Evolutionary conservation across 2,113 vertebrate species (phyloP).

Genomic region (Myotis lucifugus): DNA sequence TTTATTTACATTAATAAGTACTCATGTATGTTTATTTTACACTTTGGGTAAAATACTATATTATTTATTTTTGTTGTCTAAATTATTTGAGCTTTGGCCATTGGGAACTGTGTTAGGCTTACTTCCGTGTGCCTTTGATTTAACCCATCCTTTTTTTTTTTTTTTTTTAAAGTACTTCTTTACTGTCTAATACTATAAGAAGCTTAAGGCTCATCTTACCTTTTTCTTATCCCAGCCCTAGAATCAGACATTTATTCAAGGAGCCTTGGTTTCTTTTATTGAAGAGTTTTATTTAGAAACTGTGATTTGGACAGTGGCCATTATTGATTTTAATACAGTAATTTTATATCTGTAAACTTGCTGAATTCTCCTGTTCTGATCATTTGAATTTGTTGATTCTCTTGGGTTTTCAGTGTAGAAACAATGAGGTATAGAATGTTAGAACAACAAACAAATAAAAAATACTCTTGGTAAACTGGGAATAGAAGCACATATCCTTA

Average conservation of each 20-base stretch:
- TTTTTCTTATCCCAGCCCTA: background rate
- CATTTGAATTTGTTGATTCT: constrained; percentile 18
- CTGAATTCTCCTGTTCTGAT: constrained; percentile 4
- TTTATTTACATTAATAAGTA: background rate
- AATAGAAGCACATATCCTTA: background rate
- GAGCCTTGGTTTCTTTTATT: background rate
- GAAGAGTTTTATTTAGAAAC: constrained; percentile 12
- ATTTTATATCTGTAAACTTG: constrained; percentile 7
- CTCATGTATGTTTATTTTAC: constrained; percentile 27
- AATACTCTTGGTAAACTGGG: background rate
- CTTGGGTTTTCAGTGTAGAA: constrained; percentile 4
- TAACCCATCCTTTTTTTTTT: too few species aligned
- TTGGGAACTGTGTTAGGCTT: background rate
- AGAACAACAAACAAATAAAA: background rate
- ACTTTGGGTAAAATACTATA: background rate
- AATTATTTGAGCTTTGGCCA: background rate
- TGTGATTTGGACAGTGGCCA: background rate
- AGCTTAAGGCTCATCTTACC: background rate
- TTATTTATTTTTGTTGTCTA: constrained; percentile 29
- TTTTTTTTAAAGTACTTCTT: background rate
- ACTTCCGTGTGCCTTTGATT: background rate
- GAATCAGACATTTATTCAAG: background rate
- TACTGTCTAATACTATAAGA: background rate
- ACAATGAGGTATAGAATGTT: background rate
- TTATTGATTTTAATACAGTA: constrained; percentile 1